Evolutionary conservation across 2,888 invertebrate genomes (phyloP).

Genomic region (Plutella xylostella): DNA sequence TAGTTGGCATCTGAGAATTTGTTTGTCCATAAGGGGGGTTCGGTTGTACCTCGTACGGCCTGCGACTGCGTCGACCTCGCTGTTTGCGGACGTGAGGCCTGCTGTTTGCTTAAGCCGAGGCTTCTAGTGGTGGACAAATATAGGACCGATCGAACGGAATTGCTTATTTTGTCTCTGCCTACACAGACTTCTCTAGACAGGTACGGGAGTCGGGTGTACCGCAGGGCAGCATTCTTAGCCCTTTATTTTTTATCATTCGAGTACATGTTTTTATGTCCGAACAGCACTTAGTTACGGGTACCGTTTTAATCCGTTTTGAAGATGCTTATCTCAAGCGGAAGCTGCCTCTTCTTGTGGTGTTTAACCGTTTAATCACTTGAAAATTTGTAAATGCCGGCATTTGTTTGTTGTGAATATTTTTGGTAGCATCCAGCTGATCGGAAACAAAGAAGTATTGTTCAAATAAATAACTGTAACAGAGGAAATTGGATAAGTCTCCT

Average conservation of each 20-base stretch:
- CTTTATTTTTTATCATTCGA: constrained; percentile 35
- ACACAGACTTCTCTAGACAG: constrained; percentile 56
- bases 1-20: constrained; percentile 8
- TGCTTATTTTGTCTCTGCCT: constrained; percentile 69
- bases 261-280: constrained; percentile 40
- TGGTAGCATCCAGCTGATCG: too few relatives aligned
- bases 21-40: constrained; percentile 13
- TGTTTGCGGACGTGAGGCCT: constrained; percentile 68
- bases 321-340: constrained; percentile 41
- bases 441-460: too few relatives aligned
- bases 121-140: constrained; percentile 68
- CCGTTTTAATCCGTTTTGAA: constrained; percentile 47
- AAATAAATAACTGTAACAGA: too few relatives aligned
- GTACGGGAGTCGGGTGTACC: constrained; percentile 48
- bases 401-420: too few relatives aligned
- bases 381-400: constrained; percentile 15
- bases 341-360: constrained; percentile 30
- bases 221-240: constrained; percentile 39
- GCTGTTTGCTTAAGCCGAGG: constrained; percentile 62
- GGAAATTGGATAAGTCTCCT: too few relatives aligned
- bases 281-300: constrained; percentile 35
- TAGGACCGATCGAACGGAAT: constrained; percentile 65
- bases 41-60: constrained; percentile 28
- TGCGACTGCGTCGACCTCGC: constrained; percentile 58
- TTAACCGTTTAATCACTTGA: constrained; percentile 37